Evolutionary conservation across 2,888 invertebrate species (phyloP), one percentile per base, ranked within the genome.

Genomic region (Hemistola chrysoprasaria): DNA sequence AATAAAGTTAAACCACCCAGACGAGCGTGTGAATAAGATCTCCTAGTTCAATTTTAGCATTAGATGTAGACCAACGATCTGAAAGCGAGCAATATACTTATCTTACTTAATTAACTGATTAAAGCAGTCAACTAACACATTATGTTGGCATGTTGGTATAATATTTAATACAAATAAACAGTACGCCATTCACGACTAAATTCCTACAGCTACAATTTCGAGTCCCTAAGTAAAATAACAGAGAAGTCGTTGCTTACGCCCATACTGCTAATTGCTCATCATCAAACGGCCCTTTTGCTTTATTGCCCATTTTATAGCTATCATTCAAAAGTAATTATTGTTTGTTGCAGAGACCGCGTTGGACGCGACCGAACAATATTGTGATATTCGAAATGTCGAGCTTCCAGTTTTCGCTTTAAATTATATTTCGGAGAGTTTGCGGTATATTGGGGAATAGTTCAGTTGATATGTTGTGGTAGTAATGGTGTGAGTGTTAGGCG

Each of bases 401-500:
- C 78, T 78, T 76, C 77, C 74, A 78, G 50, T 61, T 54, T 50
- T 62, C 52, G 65, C 60, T 71, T 65, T 70, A 70, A n/a, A 16
- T 16, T 3, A 65, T 61, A 65, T 64, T 58, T 57, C 47, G 59
- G 56, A 54, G 43, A 50, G 48, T 56, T 58, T 36, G 35, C 42
- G 44, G 51, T 61, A 55, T 62, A 69, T 51, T 32, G 40, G 51
- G 22, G 8, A 30, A 21, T 28, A 50, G 59, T 56, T 59, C 51
- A 56, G 49, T 56, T 60, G 62, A 51, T 57, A 51, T 63, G 61
- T 59, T 56, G 52, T 48, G 47, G 52, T 47, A 58, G 69, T 63
- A 58, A 82, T 84, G 85, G 65, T 73, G 63, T 78, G 72, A 76
- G 56, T 46, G 62, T 60, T 56, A 53, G 56, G 78, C 74, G 68